Conservation (phyloP, 2,888 invertebrate genomes). For the Drosophila ezoana region DNA sequence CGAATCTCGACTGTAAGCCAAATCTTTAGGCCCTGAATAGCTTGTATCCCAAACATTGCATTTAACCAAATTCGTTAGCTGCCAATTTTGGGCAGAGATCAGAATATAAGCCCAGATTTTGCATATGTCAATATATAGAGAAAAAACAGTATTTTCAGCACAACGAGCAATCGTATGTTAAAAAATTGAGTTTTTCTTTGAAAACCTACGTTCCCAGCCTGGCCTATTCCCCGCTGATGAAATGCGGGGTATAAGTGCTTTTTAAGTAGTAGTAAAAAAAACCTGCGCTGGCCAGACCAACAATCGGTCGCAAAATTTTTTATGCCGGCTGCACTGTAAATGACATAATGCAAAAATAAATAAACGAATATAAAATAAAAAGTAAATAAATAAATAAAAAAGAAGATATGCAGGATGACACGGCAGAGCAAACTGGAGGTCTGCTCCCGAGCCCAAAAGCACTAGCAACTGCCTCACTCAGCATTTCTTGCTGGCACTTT, state of each 20-base stretch:
- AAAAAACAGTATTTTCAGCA: too few species aligned
- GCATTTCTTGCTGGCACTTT: slow-evolving; percentile 35
- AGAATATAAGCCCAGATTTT: too few species aligned
- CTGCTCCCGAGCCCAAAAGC: background rate
- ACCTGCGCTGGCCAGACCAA: slow-evolving; percentile 1
- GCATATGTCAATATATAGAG: too few species aligned
- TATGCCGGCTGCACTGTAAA: slow-evolving; percentile 51
- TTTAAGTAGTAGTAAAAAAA: background rate
- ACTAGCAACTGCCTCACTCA: slow-evolving; percentile 14
- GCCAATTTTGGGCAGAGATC: too few species aligned
- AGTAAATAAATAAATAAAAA: slow-evolving; percentile 7
- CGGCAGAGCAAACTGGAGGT: slow-evolving; percentile 22
- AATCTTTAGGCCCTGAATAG: too few species aligned
- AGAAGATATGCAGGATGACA: slow-evolving; percentile 25
- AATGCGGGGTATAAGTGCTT: background rate
- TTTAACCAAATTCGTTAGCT: too few species aligned
- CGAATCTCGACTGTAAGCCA: too few species aligned
- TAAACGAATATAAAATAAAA: slow-evolving; percentile 61
- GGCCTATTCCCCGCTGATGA: too few species aligned
- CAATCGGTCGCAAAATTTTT: slow-evolving; percentile 25
- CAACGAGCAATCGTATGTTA: too few species aligned
- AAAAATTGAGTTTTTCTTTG: too few species aligned
- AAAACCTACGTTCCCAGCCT: too few species aligned
- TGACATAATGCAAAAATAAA: slow-evolving; percentile 75
- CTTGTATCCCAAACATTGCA: too few species aligned